Evolutionary conservation across 92 coral and sea anemone genomes (phyloP), one percentile per base, ranked within the genome.

Genomic region (Diadumene lineata): DNA sequence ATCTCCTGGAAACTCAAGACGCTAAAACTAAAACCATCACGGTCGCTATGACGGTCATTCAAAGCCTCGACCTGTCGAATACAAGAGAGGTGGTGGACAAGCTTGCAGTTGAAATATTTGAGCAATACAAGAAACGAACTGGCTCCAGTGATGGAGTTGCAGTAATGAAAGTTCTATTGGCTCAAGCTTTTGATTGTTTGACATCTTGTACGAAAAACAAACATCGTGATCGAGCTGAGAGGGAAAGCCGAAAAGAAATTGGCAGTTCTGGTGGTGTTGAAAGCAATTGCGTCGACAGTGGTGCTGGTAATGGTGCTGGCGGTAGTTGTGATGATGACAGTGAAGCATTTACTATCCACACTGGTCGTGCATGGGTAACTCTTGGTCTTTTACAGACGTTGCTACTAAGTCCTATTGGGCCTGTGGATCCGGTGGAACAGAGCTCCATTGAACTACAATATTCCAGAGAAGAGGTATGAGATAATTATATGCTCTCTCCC

Each of bases 361-460:
- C 66, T 72, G 92, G 97, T 32, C 62, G 72, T 43, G 64, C 86
- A 72, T 92, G 96, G 97, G 84, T 81, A 4, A 84, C 84, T 43
- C 82, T 96, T 67, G 99, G 99, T 28, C 57, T 92, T 73, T 72
- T 87, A 43, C 96, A 86, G 53, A 78, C 86, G 0, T 64, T 83
- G 28, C 26, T 96, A 1, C 77, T 96, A 43, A 68, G 81, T 24
- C 99, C 99, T n/a, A 84, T 89, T 51, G 99, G 99, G 10, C 88
- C 92, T 1, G 99, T 91, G 0, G 99, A 96, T 66, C 99, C 99
- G 31, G 92, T 96, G 34, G 87, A 92, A 57, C 83, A 88, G 72
- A 88, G 58, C 57, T 72, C 76, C 61, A 84, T 92, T 30, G 92
- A 87, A 67, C 86, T 91, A 19, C 83, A 79, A 67, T 78, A 89